Conservation (phyloP, 1,140 invertebrate genomes). For the Pseudomyrmex pallidus region DNA sequence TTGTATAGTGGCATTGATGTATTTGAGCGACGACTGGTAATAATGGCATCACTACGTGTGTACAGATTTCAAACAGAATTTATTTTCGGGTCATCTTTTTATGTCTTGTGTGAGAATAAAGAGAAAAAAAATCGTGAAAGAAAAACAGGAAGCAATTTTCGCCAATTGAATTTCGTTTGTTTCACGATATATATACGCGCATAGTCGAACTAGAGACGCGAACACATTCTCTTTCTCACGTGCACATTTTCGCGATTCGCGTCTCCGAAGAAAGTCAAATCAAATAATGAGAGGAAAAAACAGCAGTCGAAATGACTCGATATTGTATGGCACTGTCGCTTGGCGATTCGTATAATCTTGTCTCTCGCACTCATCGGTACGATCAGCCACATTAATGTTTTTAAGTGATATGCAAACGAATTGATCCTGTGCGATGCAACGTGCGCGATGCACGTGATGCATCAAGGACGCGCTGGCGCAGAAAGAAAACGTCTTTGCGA, state of each 20-base stretch:
- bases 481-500: constrained; percentile 8
- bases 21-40: constrained; percentile 62
- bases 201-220: constrained; percentile 43
- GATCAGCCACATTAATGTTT: constrained; percentile 64
- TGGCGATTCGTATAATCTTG: constrained; percentile 73
- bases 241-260: neutral
- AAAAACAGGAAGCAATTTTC: constrained; percentile 62
- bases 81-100: constrained; percentile 60
- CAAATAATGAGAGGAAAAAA: constrained; percentile 54
- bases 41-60: constrained; percentile 62
- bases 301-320: constrained; percentile 67
- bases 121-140: constrained; percentile 36
- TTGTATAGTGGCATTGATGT: neutral
- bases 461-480: constrained; percentile 19
- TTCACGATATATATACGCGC: constrained; percentile 26
- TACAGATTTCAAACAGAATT: constrained; percentile 68
- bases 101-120: constrained; percentile 35
- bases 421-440: constrained; percentile 17
- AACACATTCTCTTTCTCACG: constrained; percentile 19
- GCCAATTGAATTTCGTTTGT: constrained; percentile 37
- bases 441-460: neutral
- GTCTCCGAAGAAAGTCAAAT: constrained; percentile 51
- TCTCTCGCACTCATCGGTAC: constrained; percentile 63
- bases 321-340: constrained; percentile 74
- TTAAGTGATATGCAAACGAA: constrained; percentile 55